Base-by-base conservation (phyloP, 1,140 invertebrate species). In the Sipha flava region DNA sequence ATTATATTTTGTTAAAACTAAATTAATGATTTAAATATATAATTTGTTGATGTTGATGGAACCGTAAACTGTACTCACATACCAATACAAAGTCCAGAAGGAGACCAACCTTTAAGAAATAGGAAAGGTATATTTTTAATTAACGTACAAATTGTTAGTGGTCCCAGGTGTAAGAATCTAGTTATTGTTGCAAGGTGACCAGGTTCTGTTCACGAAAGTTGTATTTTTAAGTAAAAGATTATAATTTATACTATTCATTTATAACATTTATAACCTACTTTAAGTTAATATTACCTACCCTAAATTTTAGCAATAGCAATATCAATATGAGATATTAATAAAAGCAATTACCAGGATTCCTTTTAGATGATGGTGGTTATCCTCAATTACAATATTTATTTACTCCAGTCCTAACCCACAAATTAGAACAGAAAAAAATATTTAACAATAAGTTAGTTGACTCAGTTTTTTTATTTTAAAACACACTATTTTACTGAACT, bases 1-100 rank as follows among this genome's bases (percentile, higher is more conserved):
- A 52, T 21, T 52, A 21, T 52, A 52, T 52, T 21, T 52, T 21
- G n/a, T 52, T 52, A 21, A n/a, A 52, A 52, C 10, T 49, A 52
- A 52, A 52, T 52, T 52, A 10, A 52, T n/a, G 12, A 52, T 52
- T 52, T 52, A 21, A 52, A 52, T 23, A 2, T 52, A 62, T n/a
- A 23, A 52, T 85, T 86, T 82, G 84, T 85, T 23, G 81, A 83
- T 54, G 85, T 86, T 57, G 73, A 85, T 40, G 86, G 85, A 37
- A 83, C 82, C 34, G 82, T 87, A 45, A 86, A 87, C 81, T 84
- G 86, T 23, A 86, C 84, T 29, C 84, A 86, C 57, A 82, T 87
- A 45, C 82, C 77, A 66, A 86, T 86, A 26, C 81, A 83, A 81
- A 80, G 83, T 21, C 83, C 84, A n/a, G n/a, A n/a, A 81, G 72